Conservation (phyloP, 2,113 vertebrate species). For the Murina feae region DNA sequence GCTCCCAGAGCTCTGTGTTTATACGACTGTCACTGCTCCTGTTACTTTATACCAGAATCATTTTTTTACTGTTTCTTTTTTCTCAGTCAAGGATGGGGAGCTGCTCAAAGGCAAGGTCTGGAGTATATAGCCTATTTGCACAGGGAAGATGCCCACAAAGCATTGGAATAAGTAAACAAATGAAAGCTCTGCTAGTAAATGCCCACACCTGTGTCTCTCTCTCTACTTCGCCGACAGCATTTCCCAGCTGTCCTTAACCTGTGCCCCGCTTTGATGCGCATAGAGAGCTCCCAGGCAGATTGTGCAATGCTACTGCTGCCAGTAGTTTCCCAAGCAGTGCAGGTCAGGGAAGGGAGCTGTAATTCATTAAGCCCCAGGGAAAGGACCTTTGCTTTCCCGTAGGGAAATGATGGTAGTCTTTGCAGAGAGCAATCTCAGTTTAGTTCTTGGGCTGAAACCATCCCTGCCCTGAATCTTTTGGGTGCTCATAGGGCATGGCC, state of each 20-base stretch:
- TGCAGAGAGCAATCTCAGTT: background rate
- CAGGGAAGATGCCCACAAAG: background rate
- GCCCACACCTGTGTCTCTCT: background rate
- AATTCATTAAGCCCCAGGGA: background rate
- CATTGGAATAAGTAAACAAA: background rate
- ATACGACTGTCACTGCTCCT: background rate
- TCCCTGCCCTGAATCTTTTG: background rate
- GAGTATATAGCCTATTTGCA: background rate
- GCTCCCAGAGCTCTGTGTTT: slow-evolving; percentile 4
- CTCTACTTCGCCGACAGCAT: background rate
- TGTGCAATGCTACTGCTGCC: background rate
- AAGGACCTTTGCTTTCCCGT: background rate
- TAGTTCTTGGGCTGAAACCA: background rate
- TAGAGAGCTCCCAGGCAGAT: background rate
- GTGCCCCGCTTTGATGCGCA: background rate
- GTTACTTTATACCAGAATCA: background rate
- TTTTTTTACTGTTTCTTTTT: background rate
- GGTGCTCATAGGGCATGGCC: background rate
- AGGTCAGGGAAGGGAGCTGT: background rate
- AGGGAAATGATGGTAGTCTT: background rate
- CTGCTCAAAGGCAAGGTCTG: background rate
- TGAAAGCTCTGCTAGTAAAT: background rate
- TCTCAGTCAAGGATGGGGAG: background rate
- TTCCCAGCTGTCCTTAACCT: background rate
- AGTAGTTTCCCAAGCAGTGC: background rate